Conservation (phyloP, 2,888 invertebrate species). For the Tetragonisca angustula region DNA sequence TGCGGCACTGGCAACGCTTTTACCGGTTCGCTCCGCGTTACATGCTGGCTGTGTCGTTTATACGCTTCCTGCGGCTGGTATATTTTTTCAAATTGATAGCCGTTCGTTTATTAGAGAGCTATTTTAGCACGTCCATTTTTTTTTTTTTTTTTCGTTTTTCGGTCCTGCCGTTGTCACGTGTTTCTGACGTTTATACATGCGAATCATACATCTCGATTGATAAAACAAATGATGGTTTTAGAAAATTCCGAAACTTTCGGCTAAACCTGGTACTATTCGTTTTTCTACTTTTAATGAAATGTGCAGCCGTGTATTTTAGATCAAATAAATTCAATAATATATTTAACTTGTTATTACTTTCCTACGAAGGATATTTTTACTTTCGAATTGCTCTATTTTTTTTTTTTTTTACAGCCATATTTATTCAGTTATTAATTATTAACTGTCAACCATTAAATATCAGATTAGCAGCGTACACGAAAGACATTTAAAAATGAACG, state of each 20-base stretch:
- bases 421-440: no score
- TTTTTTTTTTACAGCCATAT: background rate
- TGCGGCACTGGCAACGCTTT: conserved; percentile 1
- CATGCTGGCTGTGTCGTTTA: background rate
- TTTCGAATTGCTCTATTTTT: background rate
- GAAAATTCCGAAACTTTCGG: background rate
- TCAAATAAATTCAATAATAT: background rate
- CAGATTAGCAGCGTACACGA: no score
- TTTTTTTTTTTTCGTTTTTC: background rate
- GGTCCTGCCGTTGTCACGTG: background rate
- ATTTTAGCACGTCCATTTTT: background rate
- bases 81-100: background rate
- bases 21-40: background rate
- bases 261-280: no score
- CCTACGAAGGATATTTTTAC: background rate
- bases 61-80: background rate
- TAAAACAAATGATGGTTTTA: background rate
- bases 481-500: conserved; percentile 2
- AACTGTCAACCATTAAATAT: background rate
- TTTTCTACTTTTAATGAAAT: no score
- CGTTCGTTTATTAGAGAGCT: conserved; percentile 10
- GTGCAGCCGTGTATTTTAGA: background rate
- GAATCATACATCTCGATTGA: background rate
- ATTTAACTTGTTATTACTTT: background rate
- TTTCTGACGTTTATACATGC: background rate